Evolutionary conservation across 2,797 vertebrate species (phyloP), one percentile per base, ranked within the genome.

Genomic region (Gila robusta): DNA sequence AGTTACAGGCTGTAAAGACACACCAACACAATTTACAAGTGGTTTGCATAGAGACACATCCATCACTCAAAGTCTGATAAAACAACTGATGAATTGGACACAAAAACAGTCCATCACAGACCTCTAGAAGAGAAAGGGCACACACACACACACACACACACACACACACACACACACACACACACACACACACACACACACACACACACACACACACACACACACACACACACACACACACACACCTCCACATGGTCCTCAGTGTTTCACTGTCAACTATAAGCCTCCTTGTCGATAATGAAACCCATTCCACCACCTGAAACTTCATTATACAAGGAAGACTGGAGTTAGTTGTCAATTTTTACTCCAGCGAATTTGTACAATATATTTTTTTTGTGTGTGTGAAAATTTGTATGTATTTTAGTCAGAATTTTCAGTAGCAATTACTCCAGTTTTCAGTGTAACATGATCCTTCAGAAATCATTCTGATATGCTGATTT

Each of bases 21-120:
- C 92, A 93, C 90, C 87, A 88, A 92, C 92, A 91, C 91, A 94
- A 93, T 95, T 95, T 94, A 95, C 92, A 91, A 92, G 90, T 81
- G 86, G 93, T 95, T 94, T 91, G 94, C 93, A 93, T 89, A 91
- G 93, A 93, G 94, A 94, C 93, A 91, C 89, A 87, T 94, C 92
- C 93, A 94, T 94, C 94, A 94, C 94, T 94, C 94, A 94, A 93
- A 94, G 92, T 92, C 94, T 91, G 90, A 92, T 91, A 93, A 91
- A 86, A 93, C 93, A 92, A 92, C 91, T 92, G 94, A 93, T 94
- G 92, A 94, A 93, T 93, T 92, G 92, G 94, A 89, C 91, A 93
- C 92, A 92, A 94, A 92, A 94, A 91, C 89, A 87, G 91, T 91
- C 93, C 93, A 94, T 92, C 93, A 93, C 92, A 93, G 93, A 92